phyloP scores from a whole-genome alignment of 2,888 invertebrate species.

The Cheilosia vulpina region DNA sequence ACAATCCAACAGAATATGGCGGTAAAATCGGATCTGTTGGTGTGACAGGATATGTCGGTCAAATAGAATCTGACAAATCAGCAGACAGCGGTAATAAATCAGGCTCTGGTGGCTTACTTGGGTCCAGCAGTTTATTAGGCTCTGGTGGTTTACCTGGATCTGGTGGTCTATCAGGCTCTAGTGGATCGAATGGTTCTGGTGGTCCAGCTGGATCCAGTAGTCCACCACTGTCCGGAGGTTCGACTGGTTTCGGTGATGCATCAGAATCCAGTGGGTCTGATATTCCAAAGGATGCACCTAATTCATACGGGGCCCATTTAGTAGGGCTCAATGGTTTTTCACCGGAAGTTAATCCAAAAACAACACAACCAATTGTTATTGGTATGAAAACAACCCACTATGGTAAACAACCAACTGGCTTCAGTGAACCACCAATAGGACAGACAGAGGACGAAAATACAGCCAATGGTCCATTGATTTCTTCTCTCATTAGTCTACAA shows the following conservation, averaged over 20 bases:
- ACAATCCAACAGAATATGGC: too few species aligned
- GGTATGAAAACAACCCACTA: neutral
- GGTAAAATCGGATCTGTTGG: too few species aligned
- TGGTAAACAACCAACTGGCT: neutral
- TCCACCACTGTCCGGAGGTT: neutral
- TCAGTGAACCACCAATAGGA: conserved; percentile 1
- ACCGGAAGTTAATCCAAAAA: too few species aligned
- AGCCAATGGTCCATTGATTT: neutral
- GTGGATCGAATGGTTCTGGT: neutral
- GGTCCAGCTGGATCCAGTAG: neutral
- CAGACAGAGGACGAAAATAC: neutral
- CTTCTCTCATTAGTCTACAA: neutral
- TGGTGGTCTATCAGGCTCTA: neutral
- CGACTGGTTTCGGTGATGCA: neutral
- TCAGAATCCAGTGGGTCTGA: neutral
- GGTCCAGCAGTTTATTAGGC: neutral
- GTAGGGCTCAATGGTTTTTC: neutral
- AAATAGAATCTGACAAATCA: too few species aligned
- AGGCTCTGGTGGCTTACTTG: conserved; percentile 1
- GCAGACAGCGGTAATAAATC: too few species aligned
- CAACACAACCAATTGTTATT: neutral
- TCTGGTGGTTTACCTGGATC: neutral
- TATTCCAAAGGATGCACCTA: neutral
- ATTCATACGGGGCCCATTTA: neutral
- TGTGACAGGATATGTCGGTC: too few species aligned